These are phyloP conservation scores for Characodon lateralis DNA, from an alignment of 2,797 vertebrate genomes.

Conservation along the genomic window DNA sequence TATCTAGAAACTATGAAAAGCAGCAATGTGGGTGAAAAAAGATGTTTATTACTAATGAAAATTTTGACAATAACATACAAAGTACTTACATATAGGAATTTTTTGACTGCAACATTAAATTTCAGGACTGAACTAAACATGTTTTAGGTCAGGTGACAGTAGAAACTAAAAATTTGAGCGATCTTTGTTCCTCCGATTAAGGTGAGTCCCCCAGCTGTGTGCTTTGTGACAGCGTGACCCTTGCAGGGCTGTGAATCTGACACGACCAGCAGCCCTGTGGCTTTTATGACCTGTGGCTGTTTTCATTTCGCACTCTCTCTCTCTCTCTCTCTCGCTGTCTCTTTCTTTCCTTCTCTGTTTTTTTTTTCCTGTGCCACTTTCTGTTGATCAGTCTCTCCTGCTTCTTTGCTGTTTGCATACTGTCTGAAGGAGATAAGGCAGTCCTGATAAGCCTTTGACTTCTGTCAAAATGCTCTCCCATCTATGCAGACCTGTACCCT, in stretches of 20 bases:
- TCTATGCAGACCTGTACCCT: conserved; percentile 70
- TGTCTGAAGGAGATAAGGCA: conserved; percentile 79
- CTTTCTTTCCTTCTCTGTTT: conserved; percentile 12
- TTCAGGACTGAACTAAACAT: conserved; percentile 3
- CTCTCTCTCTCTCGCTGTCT: conserved; percentile 7
- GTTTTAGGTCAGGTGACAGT: conserved; percentile 58
- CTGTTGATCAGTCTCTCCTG: conserved; percentile 18
- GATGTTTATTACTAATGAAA: not conserved
- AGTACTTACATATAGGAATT: not conserved
- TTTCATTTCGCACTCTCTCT: conserved; percentile 34
- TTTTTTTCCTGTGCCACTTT: conserved; percentile 26
- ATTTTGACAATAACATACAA: not conserved
- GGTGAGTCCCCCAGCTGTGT: conserved; percentile 70
- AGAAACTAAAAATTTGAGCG: conserved; percentile 34
- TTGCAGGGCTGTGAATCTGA: conserved; percentile 64
- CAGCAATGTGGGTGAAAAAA: conserved; percentile 2
- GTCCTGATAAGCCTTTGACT: conserved; percentile 75
- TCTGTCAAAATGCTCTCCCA: conserved; percentile 65
- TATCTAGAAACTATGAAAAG: conserved; percentile 7
- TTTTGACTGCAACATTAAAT: conserved; percentile 1
- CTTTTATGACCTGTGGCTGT: conserved; percentile 74
- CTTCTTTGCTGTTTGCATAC: conserved; percentile 74
- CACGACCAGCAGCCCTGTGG: conserved; percentile 67
- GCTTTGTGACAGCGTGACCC: conserved; percentile 67
- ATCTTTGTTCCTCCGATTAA: conserved; percentile 57